Evolutionary conservation across 2,888 invertebrate species (phyloP).

Genomic region (Rhingia campestris): DNA sequence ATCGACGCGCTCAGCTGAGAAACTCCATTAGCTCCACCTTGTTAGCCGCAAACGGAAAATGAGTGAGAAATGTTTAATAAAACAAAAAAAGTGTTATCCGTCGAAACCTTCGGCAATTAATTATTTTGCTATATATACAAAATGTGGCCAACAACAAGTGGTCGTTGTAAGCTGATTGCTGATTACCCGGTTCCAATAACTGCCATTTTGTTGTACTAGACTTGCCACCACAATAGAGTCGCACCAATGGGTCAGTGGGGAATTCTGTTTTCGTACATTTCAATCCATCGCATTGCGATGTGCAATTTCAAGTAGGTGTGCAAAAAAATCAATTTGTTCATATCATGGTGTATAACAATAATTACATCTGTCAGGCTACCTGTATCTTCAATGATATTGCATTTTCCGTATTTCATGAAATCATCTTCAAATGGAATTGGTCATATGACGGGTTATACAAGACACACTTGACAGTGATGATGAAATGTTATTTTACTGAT

Average conservation of each 20-base stretch:
- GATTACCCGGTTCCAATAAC: constrained; percentile 56
- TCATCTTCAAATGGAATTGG: not conserved
- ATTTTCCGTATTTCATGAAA: constrained; percentile 14
- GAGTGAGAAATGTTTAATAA: constrained; percentile 3
- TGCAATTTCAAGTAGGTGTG: constrained; percentile 5
- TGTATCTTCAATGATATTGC: constrained; percentile 1
- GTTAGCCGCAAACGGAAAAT: constrained; percentile 9
- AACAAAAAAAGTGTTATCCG: constrained; percentile 19
- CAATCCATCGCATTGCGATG: not conserved
- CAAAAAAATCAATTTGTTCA: constrained; percentile 23
- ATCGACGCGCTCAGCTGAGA: constrained; percentile 52
- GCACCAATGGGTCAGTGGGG: constrained; percentile 54
- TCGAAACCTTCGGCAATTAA: constrained; percentile 61
- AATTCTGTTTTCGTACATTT: constrained; percentile 21
- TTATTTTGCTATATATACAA: constrained; percentile 30
- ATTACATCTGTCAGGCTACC: not conserved
- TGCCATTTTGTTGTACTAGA: constrained; percentile 51
- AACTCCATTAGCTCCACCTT: constrained; percentile 54
- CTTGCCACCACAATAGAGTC: constrained; percentile 15
- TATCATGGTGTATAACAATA: not conserved
- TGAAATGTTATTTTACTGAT: not conserved
- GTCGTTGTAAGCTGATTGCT: constrained; percentile 50
- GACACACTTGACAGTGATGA: not conserved
- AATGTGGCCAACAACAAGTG: constrained; percentile 52
- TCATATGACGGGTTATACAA: not conserved